Evolutionary conservation across 2,888 invertebrate species (phyloP).

Genomic region (Agrochola macilenta): DNA sequence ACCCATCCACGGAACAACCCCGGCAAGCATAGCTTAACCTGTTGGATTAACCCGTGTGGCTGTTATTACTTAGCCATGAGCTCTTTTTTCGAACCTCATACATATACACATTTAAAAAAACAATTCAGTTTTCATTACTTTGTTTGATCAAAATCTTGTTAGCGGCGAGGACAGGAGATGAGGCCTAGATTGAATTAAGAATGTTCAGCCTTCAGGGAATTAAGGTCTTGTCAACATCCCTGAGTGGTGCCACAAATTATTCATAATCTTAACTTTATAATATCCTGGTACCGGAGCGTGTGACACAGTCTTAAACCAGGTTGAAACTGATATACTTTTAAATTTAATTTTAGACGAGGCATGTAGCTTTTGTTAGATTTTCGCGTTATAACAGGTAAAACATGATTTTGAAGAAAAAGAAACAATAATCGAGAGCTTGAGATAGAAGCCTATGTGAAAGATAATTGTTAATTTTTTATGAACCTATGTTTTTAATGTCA

Average conservation of each 20-base stretch:
- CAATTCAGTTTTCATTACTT: conserved; percentile 18
- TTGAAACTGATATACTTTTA: conserved; percentile 7
- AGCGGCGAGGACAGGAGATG: conserved; percentile 30
- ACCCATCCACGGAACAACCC: too few species aligned
- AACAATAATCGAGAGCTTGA: too few species aligned
- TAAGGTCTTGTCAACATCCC: conserved; percentile 19
- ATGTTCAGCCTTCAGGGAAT: conserved; percentile 28
- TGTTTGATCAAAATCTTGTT: conserved; percentile 28
- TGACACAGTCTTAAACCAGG: conserved; percentile 40
- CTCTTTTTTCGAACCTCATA: too few species aligned
- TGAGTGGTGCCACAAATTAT: conserved; percentile 28
- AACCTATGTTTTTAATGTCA: too few species aligned
- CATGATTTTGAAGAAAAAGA: not conserved
- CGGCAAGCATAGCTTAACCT: too few species aligned
- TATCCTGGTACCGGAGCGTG: conserved; percentile 12
- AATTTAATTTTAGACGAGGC: conserved; percentile 11
- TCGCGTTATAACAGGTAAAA: not conserved
- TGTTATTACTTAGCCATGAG: too few species aligned
- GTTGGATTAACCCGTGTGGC: too few species aligned
- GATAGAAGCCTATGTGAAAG: too few species aligned
- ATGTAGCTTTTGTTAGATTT: not conserved
- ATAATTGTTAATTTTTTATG: too few species aligned
- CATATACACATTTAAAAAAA: conserved; percentile 3
- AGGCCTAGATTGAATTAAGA: conserved; percentile 40
- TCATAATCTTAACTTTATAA: conserved; percentile 45